Conservation (phyloP, 1,140 invertebrate species). For the Dinoponera quadriceps region DNA sequence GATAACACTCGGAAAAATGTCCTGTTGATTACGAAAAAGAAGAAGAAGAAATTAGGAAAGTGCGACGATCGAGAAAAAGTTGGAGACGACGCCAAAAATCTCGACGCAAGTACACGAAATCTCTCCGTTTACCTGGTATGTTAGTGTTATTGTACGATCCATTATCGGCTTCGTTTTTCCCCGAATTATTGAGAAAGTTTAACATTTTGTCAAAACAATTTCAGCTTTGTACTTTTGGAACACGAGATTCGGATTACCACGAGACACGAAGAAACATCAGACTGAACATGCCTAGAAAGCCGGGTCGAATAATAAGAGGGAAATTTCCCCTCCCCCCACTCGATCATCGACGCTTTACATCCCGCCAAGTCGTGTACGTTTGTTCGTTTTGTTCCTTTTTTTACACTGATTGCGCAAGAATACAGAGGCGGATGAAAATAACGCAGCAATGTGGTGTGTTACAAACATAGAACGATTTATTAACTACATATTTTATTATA, state of each 20-base stretch:
- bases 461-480: too few relatives aligned
- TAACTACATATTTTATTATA: too few relatives aligned
- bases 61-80: slow-evolving; percentile 29
- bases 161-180: slow-evolving; percentile 48
- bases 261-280: not conserved
- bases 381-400: too few relatives aligned
- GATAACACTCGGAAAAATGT: not conserved
- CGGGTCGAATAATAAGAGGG: not conserved
- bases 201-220: slow-evolving; percentile 75
- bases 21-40: not conserved
- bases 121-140: slow-evolving; percentile 70
- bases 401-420: too few relatives aligned
- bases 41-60: slow-evolving; percentile 8
- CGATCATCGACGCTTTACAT: too few relatives aligned
- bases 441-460: too few relatives aligned
- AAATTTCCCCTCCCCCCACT: too few relatives aligned
- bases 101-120: not conserved
- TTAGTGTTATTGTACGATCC: slow-evolving; percentile 66
- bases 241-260: slow-evolving; percentile 22
- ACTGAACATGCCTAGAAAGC: slow-evolving; percentile 16
- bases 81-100: slow-evolving; percentile 38
- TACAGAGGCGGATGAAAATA: too few relatives aligned
- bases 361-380: too few relatives aligned
- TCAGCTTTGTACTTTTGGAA: not conserved
- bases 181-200: slow-evolving; percentile 74